Evolutionary conservation across 2,113 vertebrate species (phyloP), one percentile per base, ranked within the genome.

Genomic region (Tylochromis polylepis): DNA sequence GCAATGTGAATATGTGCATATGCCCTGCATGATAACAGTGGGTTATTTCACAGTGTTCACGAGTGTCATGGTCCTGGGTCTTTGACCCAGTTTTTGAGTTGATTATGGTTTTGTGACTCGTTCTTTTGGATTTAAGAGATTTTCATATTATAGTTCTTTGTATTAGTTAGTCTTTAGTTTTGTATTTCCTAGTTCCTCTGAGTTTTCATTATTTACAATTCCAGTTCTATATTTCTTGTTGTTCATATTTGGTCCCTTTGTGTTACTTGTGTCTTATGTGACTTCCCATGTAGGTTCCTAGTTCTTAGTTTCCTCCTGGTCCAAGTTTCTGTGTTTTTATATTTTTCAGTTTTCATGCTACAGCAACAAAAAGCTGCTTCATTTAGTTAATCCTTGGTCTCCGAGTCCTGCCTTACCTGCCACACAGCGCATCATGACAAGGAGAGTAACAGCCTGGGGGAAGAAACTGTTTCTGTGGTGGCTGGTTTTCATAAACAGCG

Each of bases 391-490:
- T 38, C 60, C 18, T 65, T 8, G 34, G 20, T 65, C 34, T 65
- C 60, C 0, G 60, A 65, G 0, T 0, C 60, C 34, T 65, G 60
- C 20, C 6, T 38, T 65, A 65, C 34, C 60, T 65, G 60, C 34
- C 20, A 38, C 4, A 0, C 0, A 36, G 31, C 0, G 6, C 60
- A 36, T 62, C 18, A 5, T 15, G 24, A 59, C 14, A 16, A 29
- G 29, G 57, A 59, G 24, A 9, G 14, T 59, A 59, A 59, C 24
- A 1, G 24, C 24, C 14, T 29, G 24, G 12, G 6, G 18, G 10
- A 62, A 36, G 60, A 36, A 38, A 12, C 60, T 8, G n/a, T 34
- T 18, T 38, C 18, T 65, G 31, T 65, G 60, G 60, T n/a, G 2
- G 12, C 31, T n/a, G 60, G 31, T 38, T 65, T 65, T 65, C 60